Conservation (phyloP, 2,888 invertebrate species). For the Eupeodes luniger region DNA sequence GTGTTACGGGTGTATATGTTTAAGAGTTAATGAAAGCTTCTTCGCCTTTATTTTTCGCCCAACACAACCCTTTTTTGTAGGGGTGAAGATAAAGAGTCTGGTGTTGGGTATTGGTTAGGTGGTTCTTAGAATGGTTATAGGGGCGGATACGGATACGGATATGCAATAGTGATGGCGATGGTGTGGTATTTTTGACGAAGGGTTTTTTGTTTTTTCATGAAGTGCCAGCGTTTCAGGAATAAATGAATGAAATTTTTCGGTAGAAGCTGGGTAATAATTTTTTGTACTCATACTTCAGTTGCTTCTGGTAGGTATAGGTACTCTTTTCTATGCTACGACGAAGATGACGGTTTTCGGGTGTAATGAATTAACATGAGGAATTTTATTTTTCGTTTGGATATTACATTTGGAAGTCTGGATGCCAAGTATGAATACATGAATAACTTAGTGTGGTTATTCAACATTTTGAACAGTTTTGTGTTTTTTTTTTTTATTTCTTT, state of each 20-base stretch:
- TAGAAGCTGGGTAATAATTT: conserved; percentile 41
- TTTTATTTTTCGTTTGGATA: conserved; percentile 60
- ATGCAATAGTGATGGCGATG: conserved; percentile 4
- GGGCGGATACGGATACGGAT: too few relatives aligned
- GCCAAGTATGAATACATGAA: conserved; percentile 69
- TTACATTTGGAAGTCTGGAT: conserved; percentile 65
- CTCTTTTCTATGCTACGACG: neutral
- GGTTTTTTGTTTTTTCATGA: conserved; percentile 38
- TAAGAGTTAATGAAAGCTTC: conserved; percentile 64
- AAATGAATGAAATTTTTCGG: conserved; percentile 72
- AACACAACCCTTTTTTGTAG: conserved; percentile 52
- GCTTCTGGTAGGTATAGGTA: neutral
- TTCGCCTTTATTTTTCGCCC: conserved; percentile 8
- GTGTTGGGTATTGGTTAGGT: neutral
- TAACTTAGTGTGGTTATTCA: conserved; percentile 63
- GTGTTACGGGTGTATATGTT: conserved; percentile 2
- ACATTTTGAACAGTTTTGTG: conserved; percentile 29
- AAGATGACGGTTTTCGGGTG: conserved; percentile 18
- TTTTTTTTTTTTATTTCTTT: neutral
- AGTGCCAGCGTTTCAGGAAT: conserved; percentile 59
- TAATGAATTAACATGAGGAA: conserved; percentile 71
- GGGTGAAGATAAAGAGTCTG: too few relatives aligned
- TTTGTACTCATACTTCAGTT: conserved; percentile 2
- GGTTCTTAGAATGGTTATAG: neutral
- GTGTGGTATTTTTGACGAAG: conserved; percentile 45